These are phyloP conservation scores for Catharus minimus DNA, from an alignment of 2,113 vertebrate species.

Conservation along the genomic window DNA sequence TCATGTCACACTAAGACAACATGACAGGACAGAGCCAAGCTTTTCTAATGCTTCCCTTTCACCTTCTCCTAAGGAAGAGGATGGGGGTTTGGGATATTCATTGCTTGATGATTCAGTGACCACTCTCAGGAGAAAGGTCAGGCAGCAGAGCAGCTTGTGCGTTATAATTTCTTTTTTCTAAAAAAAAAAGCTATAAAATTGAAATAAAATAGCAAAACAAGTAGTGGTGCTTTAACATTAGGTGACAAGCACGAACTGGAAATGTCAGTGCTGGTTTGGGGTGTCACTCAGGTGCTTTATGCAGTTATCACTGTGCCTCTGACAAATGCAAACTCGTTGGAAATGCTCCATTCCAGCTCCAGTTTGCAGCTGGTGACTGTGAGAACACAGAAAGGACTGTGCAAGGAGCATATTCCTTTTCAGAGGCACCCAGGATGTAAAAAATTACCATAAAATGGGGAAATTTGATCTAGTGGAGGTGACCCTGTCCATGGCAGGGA, in stretches of 20 bases:
- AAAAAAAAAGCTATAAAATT: neutral
- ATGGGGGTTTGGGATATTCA: neutral
- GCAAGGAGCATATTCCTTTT: neutral
- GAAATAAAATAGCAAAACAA: neutral
- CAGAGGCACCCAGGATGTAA: neutral
- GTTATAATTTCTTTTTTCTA: neutral
- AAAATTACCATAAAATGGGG: neutral
- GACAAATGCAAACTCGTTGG: neutral
- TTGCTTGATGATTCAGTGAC: neutral
- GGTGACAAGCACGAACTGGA: conserved; percentile 27
- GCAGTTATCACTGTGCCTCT: neutral
- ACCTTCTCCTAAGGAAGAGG: conserved; percentile 45
- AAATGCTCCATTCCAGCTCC: conserved; percentile 4
- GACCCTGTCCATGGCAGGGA: neutral
- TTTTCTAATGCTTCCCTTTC: conserved; percentile 36
- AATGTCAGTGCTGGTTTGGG: conserved; percentile 37
- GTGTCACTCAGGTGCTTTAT: conserved; percentile 26
- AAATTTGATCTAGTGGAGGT: neutral
- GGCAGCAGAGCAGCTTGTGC: neutral
- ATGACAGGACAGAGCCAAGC: conserved; percentile 68
- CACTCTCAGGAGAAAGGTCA: conserved; percentile 13
- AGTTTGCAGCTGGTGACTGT: neutral
- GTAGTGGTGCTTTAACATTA: neutral
- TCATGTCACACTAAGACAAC: conserved; percentile 72
- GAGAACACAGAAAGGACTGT: neutral